Base-by-base conservation (phyloP, 1,140 invertebrate species). In the Laupala kohalensis region DNA sequence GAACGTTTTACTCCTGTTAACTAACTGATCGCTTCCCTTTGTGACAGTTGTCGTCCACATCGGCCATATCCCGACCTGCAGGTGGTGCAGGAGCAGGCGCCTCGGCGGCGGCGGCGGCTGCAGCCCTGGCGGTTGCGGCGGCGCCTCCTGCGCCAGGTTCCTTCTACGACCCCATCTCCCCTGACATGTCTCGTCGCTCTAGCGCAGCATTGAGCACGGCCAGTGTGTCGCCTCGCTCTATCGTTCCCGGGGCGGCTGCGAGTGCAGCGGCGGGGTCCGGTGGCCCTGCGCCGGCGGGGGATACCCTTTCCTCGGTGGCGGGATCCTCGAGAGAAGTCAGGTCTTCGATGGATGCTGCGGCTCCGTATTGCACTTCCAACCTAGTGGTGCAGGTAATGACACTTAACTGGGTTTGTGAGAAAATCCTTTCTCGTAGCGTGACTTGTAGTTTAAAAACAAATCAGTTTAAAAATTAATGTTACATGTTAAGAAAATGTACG, bases 131-230 rank as follows among this genome's bases (percentile, higher is more conserved):
- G 6, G 30, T 15, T 15, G 30, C 30, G 6, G 6, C 30, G 6
- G 30, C 30, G 30, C 30, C 30, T 15, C 30, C 30, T 15, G 30
- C 30, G 30, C 15, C 69, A 29, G 81, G 81, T 26, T 84, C 85
- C n/a, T 90, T 90, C 27, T 97, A 96, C 77, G 95, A 97, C 83
- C 95, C 90, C 6, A 94, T 95, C 74, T 95, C 93, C 64, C 87
- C 92, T 53, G 93, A 92, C 26, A 94, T 90, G 75, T 92, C 90
- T 25, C 82, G 92, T 76, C 84, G 90, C 76, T 92, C 90, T 74
- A 92, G 90, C 83, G 86, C 88, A 81, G 83, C 78, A 81, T 87
- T 78, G 74, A 80, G 77, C 79, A 73, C 77, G 79, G 70, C 79
- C 79, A 73, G 75, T 76, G 71, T 79, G 73, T 63, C 81, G 72